Percentiles rank a stretch among this genome's conserved stretches.
Evolutionary conservation across 2,888 invertebrate species (phyloP).

Genomic region (Argyresthia albistria): DNA sequence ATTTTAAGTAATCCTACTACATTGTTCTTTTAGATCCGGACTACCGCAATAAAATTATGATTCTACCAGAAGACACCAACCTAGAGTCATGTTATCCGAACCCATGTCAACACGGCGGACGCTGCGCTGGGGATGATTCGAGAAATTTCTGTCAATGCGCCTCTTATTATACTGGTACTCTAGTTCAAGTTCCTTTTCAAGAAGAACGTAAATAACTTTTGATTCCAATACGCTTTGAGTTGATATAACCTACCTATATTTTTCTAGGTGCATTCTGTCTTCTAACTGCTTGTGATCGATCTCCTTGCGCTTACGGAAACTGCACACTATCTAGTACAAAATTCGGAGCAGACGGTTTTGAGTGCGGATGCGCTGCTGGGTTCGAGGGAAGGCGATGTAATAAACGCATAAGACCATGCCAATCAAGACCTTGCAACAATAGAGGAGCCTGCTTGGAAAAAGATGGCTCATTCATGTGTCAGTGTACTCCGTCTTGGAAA

Average conservation of each 20-base stretch:
- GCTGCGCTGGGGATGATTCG: constrained; percentile 73
- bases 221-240: background rate
- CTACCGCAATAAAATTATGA: constrained; percentile 75
- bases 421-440: constrained; percentile 80
- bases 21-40: constrained; percentile 67
- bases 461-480: constrained; percentile 77
- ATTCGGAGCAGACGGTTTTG: constrained; percentile 44
- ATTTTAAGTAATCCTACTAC: background rate
- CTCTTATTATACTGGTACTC: constrained; percentile 79
- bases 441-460: constrained; percentile 81
- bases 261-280: constrained; percentile 81
- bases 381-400: constrained; percentile 79
- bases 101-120: constrained; percentile 80
- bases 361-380: constrained; percentile 78
- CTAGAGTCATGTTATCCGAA: constrained; percentile 81
- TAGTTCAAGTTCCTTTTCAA: background rate
- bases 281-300: constrained; percentile 81
- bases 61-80: constrained; percentile 67
- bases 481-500: constrained; percentile 83
- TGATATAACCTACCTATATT: background rate
- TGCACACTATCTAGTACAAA: constrained; percentile 62
- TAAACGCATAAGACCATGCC: constrained; percentile 79
- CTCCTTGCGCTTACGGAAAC: constrained; percentile 77
- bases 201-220: background rate
- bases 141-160: constrained; percentile 78